Base-by-base conservation (phyloP, 1,140 invertebrate genomes). In the Ctenoplectra terminalis region DNA sequence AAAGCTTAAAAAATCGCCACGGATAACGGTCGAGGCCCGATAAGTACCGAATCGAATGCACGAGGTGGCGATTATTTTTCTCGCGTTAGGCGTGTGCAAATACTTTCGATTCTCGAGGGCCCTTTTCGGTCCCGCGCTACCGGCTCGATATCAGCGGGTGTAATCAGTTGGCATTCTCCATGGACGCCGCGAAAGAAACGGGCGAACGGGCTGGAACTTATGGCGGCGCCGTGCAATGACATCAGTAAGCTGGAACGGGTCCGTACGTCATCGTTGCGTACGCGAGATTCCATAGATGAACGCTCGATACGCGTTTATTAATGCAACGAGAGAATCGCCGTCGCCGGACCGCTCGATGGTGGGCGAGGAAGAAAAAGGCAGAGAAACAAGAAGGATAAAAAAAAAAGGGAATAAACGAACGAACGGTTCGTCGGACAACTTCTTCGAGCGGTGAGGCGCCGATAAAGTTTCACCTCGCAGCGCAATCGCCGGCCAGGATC, bases 181-280 rank as follows among this genome's bases (percentile, higher is more conserved):
- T 17, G 87, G 72, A 72, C 56, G 69, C 61, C 63, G 81, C 80
- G 63, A 88, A 85, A 83, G 83, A 79, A 87, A 70, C 76, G 50
- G 58, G 48, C 46, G 67, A 9, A 29, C 46, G 52, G 43, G 29
- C 50, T 54, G 61, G 66, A 81, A 89, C 82, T 93, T 92, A 92
- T 90, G 84, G 89, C 90, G 90, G 86, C 85, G 84, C 87, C 88
- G 78, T 67, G 89, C 91, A 92, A 92, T 92, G 88, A 91, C 91
- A 92, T 91, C 88, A 89, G 91, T 92, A 93, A 92, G 82, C 86
- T 85, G 87, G 85, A 89, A 87, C 90, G 86, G 83, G 88, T 87
- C 84, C 86, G 90, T 91, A 89, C 84, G 87, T 92, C 90, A 91
- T 92, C 88, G 88, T 83, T 87, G 78, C 85, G 88, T 89, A 89